A percentile compares a stretch with the other conserved stretches of the same genome.
Conservation (phyloP, 1,140 invertebrate genomes). For the fruit fly (Drosophila melanogaster) region Release_6_plus_ISO1_MT NC_004354.4:15189001-15189500, state of each 20-base stretch:
- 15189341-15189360: conserved; percentile 31
- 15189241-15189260: conserved; percentile 14
- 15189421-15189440: conserved; percentile 60
- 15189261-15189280: conserved; percentile 56
- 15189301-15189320: conserved; percentile 70
- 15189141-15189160: conserved; percentile 27
- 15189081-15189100: conserved; percentile 27
- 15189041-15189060: conserved; percentile 44
- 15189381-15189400: conserved; percentile 64
- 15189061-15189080: conserved; percentile 24
- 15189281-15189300: conserved; percentile 56
- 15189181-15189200: conserved; percentile 1
- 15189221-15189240: conserved; percentile 20
- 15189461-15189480: conserved; percentile 52
- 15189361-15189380: conserved; percentile 42
- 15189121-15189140: conserved; percentile 5
- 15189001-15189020: conserved; percentile 34
- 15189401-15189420: conserved; percentile 79
- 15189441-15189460: conserved; percentile 21
- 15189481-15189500: conserved; percentile 34
- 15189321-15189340: conserved; percentile 8
- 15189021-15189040: conserved; percentile 6
- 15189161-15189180: conserved; percentile 4
- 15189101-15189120: conserved; percentile 22
- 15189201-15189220: conserved; percentile 15